phyloP scores from a whole-genome alignment of 2,113 vertebrate genomes.

The Chelonoidis abingdonii region DNA sequence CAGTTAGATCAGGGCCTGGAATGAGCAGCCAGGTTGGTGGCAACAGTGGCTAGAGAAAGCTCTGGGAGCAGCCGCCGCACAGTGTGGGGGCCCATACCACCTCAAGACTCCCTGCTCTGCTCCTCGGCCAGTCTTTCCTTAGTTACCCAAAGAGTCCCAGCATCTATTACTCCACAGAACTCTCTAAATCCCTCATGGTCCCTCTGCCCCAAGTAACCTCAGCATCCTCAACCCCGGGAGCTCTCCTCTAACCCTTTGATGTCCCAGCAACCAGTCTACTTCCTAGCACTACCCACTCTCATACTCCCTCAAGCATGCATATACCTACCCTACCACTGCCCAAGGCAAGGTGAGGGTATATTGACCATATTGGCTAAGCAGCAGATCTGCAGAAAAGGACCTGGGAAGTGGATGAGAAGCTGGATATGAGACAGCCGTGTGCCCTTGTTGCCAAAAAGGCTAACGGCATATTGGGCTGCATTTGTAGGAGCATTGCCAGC shows the following conservation, averaged over 20 bases:
- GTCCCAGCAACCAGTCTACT: not conserved
- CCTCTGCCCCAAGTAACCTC: not conserved
- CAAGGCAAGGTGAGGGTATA: not conserved
- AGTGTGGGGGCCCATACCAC: not conserved
- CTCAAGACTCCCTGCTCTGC: not conserved
- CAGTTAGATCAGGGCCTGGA: not conserved
- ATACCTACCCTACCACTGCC: accelerated
- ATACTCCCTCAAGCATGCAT: not conserved
- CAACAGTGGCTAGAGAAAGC: not conserved
- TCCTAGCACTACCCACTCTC: not conserved
- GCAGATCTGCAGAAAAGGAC: no score
- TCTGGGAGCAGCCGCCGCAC: not conserved
- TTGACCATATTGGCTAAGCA: no score
- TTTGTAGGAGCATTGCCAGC: no score
- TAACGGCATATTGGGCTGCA: no score
- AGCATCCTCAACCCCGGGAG: not conserved
- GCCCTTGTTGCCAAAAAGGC: no score
- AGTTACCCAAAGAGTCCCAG: not conserved
- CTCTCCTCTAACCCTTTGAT: not conserved
- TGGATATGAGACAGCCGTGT: no score
- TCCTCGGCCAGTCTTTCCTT: not conserved
- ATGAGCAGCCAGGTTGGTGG: not conserved
- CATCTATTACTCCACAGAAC: not conserved
- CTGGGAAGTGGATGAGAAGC: no score
- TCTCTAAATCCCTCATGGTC: not conserved